Evolutionary conservation across 2,888 invertebrate species (phyloP).

Genomic region (Eulithis testata): DNA sequence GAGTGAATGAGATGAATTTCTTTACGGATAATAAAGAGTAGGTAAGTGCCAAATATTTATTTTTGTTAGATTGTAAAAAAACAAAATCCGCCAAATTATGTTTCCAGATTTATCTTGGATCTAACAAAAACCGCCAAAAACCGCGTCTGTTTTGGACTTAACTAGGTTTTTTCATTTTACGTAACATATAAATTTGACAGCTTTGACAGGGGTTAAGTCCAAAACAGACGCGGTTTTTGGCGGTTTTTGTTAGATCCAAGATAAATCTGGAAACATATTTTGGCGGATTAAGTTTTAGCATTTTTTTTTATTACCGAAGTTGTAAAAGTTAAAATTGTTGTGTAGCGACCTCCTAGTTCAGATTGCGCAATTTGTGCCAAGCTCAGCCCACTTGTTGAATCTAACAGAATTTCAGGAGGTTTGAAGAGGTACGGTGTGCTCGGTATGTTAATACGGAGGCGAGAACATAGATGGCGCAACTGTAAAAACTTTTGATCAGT

Average conservation of each 20-base stretch:
- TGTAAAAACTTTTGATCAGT: not conserved
- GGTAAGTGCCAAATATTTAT: not conserved
- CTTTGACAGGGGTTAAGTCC: no score
- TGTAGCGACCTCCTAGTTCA: constrained; percentile 29
- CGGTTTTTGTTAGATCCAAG: no score
- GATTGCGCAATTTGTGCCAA: constrained; percentile 4
- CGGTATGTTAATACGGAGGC: constrained; percentile 1
- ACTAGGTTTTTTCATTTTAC: no score
- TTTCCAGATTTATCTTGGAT: no score
- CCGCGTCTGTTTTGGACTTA: no score
- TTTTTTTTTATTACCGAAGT: not conserved
- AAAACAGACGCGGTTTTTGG: no score
- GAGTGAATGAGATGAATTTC: no score
- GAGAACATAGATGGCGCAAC: constrained; percentile 21
- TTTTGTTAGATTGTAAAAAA: not conserved
- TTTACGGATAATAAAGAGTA: no score
- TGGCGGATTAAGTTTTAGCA: not conserved
- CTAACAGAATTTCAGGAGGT: constrained; percentile 14
- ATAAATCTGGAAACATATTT: no score
- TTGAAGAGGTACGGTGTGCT: constrained; percentile 4
- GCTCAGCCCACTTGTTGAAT: constrained; percentile 24
- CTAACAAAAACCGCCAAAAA: no score
- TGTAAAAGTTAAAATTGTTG: not conserved
- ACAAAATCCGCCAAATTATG: no score
- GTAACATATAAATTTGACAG: no score